Percentiles rank a stretch among this genome's conserved stretches.
Conservation (phyloP, 1,140 invertebrate genomes). For the Philopotamus ludificatus region DNA sequence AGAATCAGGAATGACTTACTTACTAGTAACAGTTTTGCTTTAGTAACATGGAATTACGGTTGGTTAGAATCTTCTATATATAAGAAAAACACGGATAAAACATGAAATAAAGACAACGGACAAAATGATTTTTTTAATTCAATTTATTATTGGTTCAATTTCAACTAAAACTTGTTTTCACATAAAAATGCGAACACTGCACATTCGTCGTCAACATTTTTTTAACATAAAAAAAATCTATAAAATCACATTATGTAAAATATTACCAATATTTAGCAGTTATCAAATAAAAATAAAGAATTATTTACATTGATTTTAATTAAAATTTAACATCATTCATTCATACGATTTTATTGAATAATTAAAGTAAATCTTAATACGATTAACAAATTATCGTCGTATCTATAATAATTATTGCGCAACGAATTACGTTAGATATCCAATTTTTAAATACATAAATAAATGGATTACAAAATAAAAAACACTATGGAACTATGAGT, state of each 20-base stretch:
- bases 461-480: no score
- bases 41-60: no score
- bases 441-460: no score
- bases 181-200: conserved; percentile 9
- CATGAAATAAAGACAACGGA: no score
- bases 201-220: not conserved
- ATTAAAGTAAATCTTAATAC: conserved; percentile 17
- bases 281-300: not conserved
- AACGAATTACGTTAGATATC: no score
- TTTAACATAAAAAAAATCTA: not conserved
- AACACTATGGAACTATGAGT: no score
- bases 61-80: no score
- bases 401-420: conserved; percentile 41
- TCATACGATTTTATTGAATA: not conserved
- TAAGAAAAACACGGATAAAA: no score
- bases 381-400: conserved; percentile 21
- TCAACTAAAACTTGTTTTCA: conserved; percentile 37
- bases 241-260: not conserved
- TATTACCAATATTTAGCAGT: no score
- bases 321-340: not conserved
- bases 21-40: no score
- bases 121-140: not conserved
- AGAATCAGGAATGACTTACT: no score
- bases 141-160: conserved; percentile 40
- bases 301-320: not conserved